Percentiles rank a stretch among this genome's conserved stretches.
These are phyloP conservation scores for Drosophila trapezifrons DNA, from an alignment of 1,140 invertebrate species.

Conservation along the genomic window DNA sequence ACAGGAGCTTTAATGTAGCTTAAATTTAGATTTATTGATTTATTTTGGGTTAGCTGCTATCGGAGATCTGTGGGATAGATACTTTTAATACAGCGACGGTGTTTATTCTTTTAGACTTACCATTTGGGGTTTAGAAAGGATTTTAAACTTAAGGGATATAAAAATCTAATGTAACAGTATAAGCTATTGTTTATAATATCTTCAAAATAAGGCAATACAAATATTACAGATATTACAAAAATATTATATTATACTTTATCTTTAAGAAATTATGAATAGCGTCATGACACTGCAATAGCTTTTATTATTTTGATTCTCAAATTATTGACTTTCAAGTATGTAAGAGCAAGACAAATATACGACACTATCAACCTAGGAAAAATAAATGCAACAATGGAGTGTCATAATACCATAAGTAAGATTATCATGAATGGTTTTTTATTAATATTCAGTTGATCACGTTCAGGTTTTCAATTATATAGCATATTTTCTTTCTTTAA, in stretches of 20 bases:
- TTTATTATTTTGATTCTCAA: neutral
- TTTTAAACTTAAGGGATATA: too few relatives aligned
- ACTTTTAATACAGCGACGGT: too few relatives aligned
- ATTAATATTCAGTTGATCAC: neutral
- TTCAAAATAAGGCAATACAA: too few relatives aligned
- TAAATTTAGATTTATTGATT: conserved; percentile 28
- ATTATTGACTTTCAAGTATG: neutral
- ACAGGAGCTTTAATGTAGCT: conserved; percentile 1
- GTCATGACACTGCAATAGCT: too few relatives aligned
- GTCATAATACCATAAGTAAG: neutral
- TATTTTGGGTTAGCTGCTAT: conserved; percentile 3
- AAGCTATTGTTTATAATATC: too few relatives aligned
- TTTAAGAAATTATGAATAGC: too few relatives aligned
- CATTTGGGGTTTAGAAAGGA: neutral
- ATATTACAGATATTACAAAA: too few relatives aligned
- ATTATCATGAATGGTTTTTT: too few relatives aligned
- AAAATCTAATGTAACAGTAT: too few relatives aligned
- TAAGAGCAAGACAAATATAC: too few relatives aligned
- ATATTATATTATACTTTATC: too few relatives aligned
- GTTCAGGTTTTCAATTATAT: neutral
- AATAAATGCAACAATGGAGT: neutral
- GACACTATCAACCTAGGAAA: neutral
- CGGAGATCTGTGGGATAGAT: conserved; percentile 1
- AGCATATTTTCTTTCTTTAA: neutral
- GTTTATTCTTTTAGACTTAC: too few relatives aligned